Evolutionary conservation across 2,113 vertebrate genomes (phyloP).

Genomic region (Aplodontia rufa): DNA sequence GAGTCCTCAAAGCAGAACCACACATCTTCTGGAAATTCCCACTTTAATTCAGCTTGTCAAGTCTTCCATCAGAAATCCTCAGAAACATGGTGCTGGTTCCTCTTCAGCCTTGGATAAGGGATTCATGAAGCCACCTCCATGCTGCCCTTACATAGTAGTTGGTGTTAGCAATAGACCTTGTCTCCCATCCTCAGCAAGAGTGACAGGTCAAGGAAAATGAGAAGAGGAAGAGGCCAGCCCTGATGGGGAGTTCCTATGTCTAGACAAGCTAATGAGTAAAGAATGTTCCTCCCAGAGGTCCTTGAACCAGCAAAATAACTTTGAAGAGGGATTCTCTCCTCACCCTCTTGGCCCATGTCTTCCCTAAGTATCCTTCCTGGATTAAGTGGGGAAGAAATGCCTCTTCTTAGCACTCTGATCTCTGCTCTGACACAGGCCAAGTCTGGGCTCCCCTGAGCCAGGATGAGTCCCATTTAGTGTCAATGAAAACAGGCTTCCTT

Average conservation of each 20-base stretch:
- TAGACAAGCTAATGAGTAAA: slow-evolving; percentile 62
- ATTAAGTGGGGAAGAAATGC: background rate
- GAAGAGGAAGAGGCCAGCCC: slow-evolving; percentile 38
- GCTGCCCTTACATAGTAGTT: background rate
- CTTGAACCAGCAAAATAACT: slow-evolving; percentile 32
- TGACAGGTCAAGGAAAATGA: slow-evolving; percentile 30
- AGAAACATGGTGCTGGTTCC: background rate
- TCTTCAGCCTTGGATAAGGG: background rate
- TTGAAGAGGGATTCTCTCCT: background rate
- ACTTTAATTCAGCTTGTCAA: background rate
- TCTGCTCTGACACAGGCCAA: background rate
- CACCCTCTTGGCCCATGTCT: background rate
- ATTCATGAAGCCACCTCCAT: background rate
- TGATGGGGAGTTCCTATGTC: slow-evolving; percentile 29
- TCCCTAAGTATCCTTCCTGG: background rate
- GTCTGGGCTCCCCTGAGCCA: background rate
- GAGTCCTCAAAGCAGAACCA: background rate
- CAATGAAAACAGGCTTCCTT: background rate
- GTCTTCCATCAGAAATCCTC: background rate
- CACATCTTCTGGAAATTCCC: background rate
- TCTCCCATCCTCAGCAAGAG: background rate
- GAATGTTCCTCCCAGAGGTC: slow-evolving; percentile 26
- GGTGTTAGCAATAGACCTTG: background rate
- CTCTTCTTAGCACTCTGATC: background rate
- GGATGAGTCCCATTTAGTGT: background rate